A percentile compares a stretch with the other conserved stretches of the same genome.
Evolutionary conservation across 2,888 invertebrate species (phyloP).

Genomic region (Meteorus colon): DNA sequence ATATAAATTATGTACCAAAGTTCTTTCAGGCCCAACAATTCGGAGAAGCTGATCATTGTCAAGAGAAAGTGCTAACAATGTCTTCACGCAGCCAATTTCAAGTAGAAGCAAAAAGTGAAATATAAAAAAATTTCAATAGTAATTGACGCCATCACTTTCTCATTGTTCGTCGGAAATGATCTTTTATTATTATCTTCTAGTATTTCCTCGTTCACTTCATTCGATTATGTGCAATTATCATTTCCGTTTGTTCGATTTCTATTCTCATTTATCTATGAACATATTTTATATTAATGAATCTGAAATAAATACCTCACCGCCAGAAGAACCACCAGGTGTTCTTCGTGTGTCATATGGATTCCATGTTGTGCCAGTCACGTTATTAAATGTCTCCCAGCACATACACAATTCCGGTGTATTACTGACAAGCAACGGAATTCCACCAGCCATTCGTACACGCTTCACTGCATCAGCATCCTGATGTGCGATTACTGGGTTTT

Average conservation of each 20-base stretch:
- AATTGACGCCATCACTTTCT: slow-evolving; percentile 1
- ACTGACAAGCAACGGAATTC: slow-evolving; percentile 86
- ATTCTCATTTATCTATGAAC: neutral
- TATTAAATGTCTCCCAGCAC: slow-evolving; percentile 89
- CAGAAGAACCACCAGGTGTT: slow-evolving; percentile 91
- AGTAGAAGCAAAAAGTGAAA: neutral
- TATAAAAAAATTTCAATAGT: neutral
- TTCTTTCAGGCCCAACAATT: neutral
- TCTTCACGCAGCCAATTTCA: neutral
- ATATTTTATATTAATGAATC: neutral
- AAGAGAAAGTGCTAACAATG: neutral
- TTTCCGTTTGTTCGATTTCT: neutral
- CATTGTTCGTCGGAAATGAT: neutral
- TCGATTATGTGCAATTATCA: neutral
- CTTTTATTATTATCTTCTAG: neutral
- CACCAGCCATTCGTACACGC: slow-evolving; percentile 81
- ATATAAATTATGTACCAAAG: neutral
- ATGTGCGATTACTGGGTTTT: slow-evolving; percentile 74
- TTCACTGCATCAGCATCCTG: slow-evolving; percentile 82
- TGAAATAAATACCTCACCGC: slow-evolving; percentile 82
- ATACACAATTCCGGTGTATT: slow-evolving; percentile 92
- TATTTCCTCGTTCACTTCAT: neutral
- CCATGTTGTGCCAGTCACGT: slow-evolving; percentile 83
- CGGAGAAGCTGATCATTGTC: neutral
- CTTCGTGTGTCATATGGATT: slow-evolving; percentile 88